phyloP scores from a whole-genome alignment of 2,113 vertebrate species.

The Platichthys stellatus region DNA sequence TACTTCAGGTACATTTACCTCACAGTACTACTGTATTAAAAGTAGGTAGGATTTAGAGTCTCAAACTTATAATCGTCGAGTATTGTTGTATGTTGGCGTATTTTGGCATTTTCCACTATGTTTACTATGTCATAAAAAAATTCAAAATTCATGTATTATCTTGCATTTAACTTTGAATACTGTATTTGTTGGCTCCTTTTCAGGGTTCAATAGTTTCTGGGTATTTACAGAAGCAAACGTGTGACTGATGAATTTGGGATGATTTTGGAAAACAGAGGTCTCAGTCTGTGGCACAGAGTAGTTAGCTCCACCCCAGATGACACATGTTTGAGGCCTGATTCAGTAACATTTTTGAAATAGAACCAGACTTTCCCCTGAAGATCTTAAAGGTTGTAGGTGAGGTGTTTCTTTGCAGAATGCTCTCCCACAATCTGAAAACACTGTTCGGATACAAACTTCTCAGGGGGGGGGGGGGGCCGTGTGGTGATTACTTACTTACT shows the following conservation, averaged over 20 bases:
- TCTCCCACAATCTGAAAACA: no score
- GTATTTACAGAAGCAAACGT: background rate
- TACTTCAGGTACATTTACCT: no score
- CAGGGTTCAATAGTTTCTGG: background rate
- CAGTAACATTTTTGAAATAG: background rate
- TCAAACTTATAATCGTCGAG: no score
- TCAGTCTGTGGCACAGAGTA: background rate
- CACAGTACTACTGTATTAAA: no score
- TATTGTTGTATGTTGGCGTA: no score
- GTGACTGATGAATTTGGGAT: background rate
- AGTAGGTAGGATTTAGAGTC: no score
- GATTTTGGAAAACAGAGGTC: background rate
- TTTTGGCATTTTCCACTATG: no score
- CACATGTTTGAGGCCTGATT: background rate
- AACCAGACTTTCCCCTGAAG: constrained; percentile 39
- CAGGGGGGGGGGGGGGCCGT: constrained; percentile 28
- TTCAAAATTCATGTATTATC: no score
- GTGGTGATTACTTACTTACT: constrained; percentile 31
- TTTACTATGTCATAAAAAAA: no score
- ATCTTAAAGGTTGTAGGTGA: constrained; percentile 55
- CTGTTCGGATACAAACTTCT: no score
- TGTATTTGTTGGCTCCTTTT: background rate
- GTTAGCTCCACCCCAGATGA: background rate
- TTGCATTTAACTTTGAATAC: background rate
- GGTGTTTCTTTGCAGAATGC: background rate